A percentile compares a stretch with the other conserved stretches of the same genome.
phyloP scores from a whole-genome alignment of 2,888 invertebrate genomes.

The Drosophila setosimentum region DNA sequence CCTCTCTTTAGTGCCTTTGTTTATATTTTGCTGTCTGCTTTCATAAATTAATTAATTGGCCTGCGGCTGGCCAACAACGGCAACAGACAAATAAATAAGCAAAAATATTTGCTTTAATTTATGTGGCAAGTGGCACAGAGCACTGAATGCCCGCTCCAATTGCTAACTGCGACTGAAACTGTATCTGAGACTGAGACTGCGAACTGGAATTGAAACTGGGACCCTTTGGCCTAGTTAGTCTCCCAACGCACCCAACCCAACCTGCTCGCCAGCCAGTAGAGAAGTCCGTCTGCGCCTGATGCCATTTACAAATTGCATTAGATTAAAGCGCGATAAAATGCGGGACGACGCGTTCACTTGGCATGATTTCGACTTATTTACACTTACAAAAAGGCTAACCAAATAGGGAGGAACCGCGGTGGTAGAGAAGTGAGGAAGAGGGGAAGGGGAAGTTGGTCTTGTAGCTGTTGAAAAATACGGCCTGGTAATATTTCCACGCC shows the following conservation, averaged over 20 bases:
- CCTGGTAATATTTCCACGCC: conserved; percentile 71
- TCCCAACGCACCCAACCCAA: conserved; percentile 1
- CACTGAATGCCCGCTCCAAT: conserved; percentile 9
- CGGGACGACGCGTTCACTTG: conserved; percentile 73
- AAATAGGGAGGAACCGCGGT: conserved; percentile 13
- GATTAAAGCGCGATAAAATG: conserved; percentile 75
- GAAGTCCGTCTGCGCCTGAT: conserved; percentile 31
- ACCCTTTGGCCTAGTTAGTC: conserved; percentile 55
- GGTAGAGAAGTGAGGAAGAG: background rate
- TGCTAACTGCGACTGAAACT: conserved; percentile 7
- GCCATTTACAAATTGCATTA: conserved; percentile 80
- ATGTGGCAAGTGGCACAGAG: conserved; percentile 44
- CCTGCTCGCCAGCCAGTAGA: conserved; percentile 11
- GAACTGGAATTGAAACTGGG: conserved; percentile 6
- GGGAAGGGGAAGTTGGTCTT: background rate
- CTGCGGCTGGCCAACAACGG: conserved; percentile 68
- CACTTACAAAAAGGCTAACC: conserved; percentile 76
- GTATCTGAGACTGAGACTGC: background rate
- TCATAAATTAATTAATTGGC: conserved; percentile 80
- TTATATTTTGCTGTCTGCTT: conserved; percentile 62
- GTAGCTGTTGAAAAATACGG: conserved; percentile 8
- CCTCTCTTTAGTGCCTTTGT: conserved; percentile 32
- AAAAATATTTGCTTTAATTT: conserved; percentile 77
- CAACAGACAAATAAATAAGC: conserved; percentile 71
- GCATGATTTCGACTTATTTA: conserved; percentile 78